Evolutionary conservation across 2,113 vertebrate genomes (phyloP).

Genomic region (Anas platyrhynchos): DNA sequence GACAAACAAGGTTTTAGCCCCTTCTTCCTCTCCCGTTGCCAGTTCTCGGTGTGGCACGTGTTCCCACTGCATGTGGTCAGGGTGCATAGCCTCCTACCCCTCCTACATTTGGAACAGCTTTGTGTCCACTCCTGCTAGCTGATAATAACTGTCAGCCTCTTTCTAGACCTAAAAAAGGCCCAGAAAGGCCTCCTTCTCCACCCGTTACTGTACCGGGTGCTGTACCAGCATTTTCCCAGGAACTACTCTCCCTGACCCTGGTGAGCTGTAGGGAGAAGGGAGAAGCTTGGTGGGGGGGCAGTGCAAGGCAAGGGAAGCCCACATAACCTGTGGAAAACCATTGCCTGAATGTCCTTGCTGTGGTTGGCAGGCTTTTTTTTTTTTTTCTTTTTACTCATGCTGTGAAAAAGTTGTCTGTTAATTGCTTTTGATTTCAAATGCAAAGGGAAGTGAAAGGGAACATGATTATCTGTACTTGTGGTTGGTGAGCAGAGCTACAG

Average conservation of each 20-base stretch:
- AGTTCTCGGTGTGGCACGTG: not conserved
- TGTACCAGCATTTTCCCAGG: not conserved
- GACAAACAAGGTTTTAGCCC: not conserved
- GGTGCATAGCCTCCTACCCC: not conserved
- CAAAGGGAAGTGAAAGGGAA: not conserved
- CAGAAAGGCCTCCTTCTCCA: not conserved
- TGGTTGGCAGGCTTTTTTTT: not conserved
- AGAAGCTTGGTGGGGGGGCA: not conserved
- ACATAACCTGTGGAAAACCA: not conserved
- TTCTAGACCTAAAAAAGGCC: not conserved
- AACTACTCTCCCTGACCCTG: not conserved
- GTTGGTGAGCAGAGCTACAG: not conserved
- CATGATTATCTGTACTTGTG: not conserved
- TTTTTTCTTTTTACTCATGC: not conserved
- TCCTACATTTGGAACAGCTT: not conserved
- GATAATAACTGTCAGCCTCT: not conserved
- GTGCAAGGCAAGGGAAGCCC: not conserved
- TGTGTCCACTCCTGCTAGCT: fast-evolving
- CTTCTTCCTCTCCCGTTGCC: not conserved
- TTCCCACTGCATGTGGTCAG: not conserved
- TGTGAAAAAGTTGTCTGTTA: not conserved
- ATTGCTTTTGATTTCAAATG: not conserved
- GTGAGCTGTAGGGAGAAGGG: not conserved
- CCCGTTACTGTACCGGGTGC: not conserved
- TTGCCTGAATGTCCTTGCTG: not conserved